These are phyloP conservation scores for Isichthys henryi DNA, from an alignment of 2,113 vertebrate species.

Conservation along the genomic window DNA sequence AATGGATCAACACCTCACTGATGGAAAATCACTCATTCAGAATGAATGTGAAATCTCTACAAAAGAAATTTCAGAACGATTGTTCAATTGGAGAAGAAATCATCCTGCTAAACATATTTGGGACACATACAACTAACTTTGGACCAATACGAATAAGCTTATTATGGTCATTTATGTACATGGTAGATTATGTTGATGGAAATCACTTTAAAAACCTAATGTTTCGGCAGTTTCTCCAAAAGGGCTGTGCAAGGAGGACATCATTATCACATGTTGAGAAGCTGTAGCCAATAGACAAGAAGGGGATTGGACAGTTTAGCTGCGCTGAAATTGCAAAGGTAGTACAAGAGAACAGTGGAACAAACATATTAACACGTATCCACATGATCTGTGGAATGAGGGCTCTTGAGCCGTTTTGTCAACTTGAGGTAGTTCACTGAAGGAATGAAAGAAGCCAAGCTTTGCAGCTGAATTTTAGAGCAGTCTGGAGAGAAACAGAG, in stretches of 20 bases:
- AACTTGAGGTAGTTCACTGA: background rate
- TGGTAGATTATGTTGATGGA: conserved; percentile 25
- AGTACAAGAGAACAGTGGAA: background rate
- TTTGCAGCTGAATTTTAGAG: background rate
- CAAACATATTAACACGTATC: background rate
- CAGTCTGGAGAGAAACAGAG: background rate
- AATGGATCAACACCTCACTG: background rate
- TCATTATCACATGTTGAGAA: conserved; percentile 30
- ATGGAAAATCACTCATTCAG: background rate
- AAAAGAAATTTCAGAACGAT: background rate
- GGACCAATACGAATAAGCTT: background rate
- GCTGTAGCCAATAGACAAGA: conserved; percentile 21
- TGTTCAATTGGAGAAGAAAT: background rate
- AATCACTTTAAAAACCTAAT: conserved; percentile 47
- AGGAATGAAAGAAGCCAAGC: background rate
- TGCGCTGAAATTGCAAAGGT: background rate
- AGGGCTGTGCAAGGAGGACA: conserved; percentile 25
- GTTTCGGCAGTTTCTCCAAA: conserved; percentile 24
- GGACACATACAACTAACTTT: background rate
- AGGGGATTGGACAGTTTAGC: background rate
- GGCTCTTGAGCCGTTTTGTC: background rate
- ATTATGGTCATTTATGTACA: conserved; percentile 33
- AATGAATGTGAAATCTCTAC: background rate
- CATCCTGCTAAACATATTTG: background rate
- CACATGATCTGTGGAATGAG: background rate